Percentiles rank a stretch among this genome's conserved stretches.
phyloP scores from a whole-genome alignment of 1,140 invertebrate genomes.

The Bradysia coprophila region DNA sequence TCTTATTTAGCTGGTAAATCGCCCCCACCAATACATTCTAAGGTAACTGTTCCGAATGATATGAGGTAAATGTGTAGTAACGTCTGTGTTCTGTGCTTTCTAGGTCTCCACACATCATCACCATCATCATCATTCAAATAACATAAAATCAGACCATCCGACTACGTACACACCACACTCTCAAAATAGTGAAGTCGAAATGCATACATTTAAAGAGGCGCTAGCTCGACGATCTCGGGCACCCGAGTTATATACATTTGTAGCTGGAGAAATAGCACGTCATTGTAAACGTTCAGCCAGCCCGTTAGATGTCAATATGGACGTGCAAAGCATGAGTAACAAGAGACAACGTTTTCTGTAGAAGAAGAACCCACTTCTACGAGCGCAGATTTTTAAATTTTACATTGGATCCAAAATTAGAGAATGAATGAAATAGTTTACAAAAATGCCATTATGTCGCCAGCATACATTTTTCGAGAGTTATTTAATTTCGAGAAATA shows the following conservation, averaged over 20 bases:
- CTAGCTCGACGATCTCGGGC: conserved; percentile 37
- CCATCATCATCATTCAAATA: conserved; percentile 2
- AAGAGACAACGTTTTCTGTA: conserved; percentile 31
- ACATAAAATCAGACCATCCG: conserved; percentile 3
- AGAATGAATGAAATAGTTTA: too few species aligned
- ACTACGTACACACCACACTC: too few species aligned
- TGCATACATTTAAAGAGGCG: conserved; percentile 45
- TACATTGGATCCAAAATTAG: too few species aligned
- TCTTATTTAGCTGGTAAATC: conserved; percentile 60
- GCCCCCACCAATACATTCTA: conserved; percentile 35
- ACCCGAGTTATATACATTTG: conserved; percentile 54
- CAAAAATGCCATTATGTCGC: too few species aligned
- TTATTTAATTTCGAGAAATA: too few species aligned
- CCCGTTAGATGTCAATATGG: conserved; percentile 31
- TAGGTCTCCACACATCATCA: too few species aligned
- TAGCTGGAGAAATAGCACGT: conserved; percentile 54
- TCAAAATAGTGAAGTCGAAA: conserved; percentile 8
- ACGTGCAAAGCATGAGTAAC: conserved; percentile 28
- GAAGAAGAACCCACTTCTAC: conserved; percentile 5
- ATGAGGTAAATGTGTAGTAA: too few species aligned
- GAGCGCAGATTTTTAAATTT: too few species aligned
- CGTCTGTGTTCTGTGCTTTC: too few species aligned
- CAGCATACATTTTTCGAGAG: too few species aligned
- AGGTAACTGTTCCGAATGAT: too few species aligned
- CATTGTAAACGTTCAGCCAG: conserved; percentile 52